These are phyloP conservation scores for Scortum barcoo DNA, from an alignment of 2,113 vertebrate species.

Conservation along the genomic window DNA sequence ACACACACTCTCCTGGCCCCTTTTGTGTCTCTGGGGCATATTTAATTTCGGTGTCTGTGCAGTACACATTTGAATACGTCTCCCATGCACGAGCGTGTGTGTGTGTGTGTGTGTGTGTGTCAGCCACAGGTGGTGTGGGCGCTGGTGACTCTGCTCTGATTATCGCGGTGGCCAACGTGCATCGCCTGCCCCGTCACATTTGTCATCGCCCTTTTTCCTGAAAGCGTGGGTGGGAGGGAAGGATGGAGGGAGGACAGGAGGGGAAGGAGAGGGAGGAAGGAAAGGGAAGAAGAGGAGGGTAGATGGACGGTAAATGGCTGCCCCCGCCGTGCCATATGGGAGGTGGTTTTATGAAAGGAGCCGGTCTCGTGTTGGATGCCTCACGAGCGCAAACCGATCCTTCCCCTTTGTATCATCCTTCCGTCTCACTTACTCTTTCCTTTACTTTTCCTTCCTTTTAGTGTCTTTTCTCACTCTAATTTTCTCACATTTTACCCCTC, in stretches of 20 bases:
- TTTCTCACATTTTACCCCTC: constrained; percentile 23
- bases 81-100: background rate
- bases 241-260: constrained; percentile 48
- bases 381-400: constrained; percentile 65
- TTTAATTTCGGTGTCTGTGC: constrained; percentile 70
- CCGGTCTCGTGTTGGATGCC: constrained; percentile 52
- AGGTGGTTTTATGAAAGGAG: constrained; percentile 66
- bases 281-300: constrained; percentile 51
- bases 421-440: constrained; percentile 21
- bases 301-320: constrained; percentile 65
- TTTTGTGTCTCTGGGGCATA: constrained; percentile 72
- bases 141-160: constrained; percentile 69
- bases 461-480: constrained; percentile 6
- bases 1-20: constrained; percentile 62
- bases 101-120: constrained; percentile 29
- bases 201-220: constrained; percentile 74
- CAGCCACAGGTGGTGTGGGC: constrained; percentile 68
- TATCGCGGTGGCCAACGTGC: constrained; percentile 74
- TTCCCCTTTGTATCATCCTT: constrained; percentile 32
- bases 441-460: background rate
- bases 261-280: constrained; percentile 51
- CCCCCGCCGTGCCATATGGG: constrained; percentile 81
- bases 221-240: constrained; percentile 72
- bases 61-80: constrained; percentile 43
- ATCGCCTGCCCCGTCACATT: constrained; percentile 63